A percentile compares a stretch with the other conserved stretches of the same genome.
phyloP scores from a whole-genome alignment of 2,888 invertebrate genomes.

The Athetis lepigone region DNA sequence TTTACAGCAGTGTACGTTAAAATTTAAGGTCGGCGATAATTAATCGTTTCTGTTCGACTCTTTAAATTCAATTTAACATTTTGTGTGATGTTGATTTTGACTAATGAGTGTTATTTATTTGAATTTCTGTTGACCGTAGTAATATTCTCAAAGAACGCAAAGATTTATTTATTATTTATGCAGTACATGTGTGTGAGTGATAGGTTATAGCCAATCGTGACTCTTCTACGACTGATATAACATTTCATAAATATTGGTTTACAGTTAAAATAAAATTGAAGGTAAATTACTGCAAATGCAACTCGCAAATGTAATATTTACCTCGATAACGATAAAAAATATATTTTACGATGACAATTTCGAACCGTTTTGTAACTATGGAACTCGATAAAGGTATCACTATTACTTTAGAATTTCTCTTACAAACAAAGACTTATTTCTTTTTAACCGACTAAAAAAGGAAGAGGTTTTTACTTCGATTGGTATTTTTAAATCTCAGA shows the following conservation, averaged over 20 bases:
- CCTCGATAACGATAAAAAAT: too few species aligned
- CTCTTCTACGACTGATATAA: conserved; percentile 11
- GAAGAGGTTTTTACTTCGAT: too few species aligned
- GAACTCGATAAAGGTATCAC: too few species aligned
- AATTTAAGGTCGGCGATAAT: conserved; percentile 9
- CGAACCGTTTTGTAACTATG: too few species aligned
- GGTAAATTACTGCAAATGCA: not conserved
- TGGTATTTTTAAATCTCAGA: too few species aligned
- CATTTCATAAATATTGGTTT: conserved; percentile 45
- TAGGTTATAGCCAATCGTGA: not conserved
- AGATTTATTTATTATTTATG: not conserved
- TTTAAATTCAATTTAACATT: not conserved
- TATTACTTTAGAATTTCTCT: too few species aligned
- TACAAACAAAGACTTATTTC: too few species aligned
- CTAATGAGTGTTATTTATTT: not conserved
- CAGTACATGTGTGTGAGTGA: conserved; percentile 22
- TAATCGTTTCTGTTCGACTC: not conserved
- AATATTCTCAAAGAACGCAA: not conserved
- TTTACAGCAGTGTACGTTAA: conserved; percentile 21
- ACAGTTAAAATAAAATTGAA: conserved; percentile 7
- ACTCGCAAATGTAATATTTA: too few species aligned
- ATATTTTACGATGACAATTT: too few species aligned
- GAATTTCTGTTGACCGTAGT: not conserved
- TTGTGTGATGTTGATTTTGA: not conserved
- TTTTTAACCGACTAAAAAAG: too few species aligned